A percentile compares a stretch with the other conserved stretches of the same genome.
These are phyloP conservation scores for Raja brachyura DNA, from an alignment of 2,113 vertebrate genomes.

Conservation along the genomic window DNA sequence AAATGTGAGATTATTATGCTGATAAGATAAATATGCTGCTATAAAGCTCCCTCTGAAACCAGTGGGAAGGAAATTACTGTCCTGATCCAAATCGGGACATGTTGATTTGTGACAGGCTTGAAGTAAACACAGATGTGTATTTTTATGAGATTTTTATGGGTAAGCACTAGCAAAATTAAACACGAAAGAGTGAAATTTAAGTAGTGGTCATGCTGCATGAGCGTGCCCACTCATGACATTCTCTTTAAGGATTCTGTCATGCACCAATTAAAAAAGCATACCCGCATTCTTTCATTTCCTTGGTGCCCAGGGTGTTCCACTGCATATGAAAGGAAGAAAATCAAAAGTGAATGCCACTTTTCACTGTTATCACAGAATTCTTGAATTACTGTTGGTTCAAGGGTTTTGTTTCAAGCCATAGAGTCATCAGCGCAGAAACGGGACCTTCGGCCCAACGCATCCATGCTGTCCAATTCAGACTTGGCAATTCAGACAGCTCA, in stretches of 20 bases:
- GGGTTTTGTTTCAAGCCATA: neutral
- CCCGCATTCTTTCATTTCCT: constrained; percentile 62
- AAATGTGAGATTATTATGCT: constrained; percentile 54
- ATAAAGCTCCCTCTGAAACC: constrained; percentile 51
- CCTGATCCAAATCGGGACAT: constrained; percentile 48
- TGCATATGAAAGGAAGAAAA: constrained; percentile 53
- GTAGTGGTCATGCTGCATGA: constrained; percentile 52
- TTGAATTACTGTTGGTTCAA: neutral
- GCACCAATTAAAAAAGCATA: constrained; percentile 49
- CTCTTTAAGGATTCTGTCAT: constrained; percentile 57
- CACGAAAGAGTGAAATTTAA: constrained; percentile 46
- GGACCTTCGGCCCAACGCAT: no score
- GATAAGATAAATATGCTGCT: constrained; percentile 57
- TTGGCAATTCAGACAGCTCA: no score
- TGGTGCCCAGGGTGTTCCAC: constrained; percentile 52
- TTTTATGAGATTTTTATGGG: constrained; percentile 43
- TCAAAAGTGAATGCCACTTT: constrained; percentile 47
- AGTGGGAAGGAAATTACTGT: constrained; percentile 53
- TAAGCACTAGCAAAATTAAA: constrained; percentile 45
- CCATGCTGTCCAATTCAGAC: no score
- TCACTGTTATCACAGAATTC: constrained; percentile 39
- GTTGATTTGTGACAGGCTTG: constrained; percentile 18
- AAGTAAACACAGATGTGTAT: constrained; percentile 1
- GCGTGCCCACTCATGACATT: constrained; percentile 55
- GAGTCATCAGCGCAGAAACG: no score